Evolutionary conservation across 2,113 vertebrate genomes (phyloP), one percentile per base, ranked within the genome.

Genomic region (Pungitius pungitius): DNA sequence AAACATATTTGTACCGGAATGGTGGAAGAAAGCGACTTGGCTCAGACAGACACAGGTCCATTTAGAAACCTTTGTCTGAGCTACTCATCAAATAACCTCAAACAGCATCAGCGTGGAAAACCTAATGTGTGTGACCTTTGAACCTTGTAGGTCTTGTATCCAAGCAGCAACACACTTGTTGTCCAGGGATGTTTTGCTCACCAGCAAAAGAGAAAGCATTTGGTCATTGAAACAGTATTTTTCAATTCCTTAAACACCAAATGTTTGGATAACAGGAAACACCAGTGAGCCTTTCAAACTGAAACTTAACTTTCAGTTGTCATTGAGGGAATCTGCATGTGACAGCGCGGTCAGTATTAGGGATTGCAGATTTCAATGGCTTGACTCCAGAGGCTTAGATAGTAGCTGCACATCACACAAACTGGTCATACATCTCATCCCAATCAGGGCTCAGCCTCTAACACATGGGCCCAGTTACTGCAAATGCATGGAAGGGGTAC

Each of bases 331-430:
- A 73, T 61, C 47, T 42, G 54, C 37, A 18, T 26, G 30, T 0
- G 24, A 52, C 12, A 4, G 13, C 11, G 15, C 8, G 49, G 43
- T 73, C 39, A 6, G 10, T 35, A 78, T 76, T 22, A 55, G 11
- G 27, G 24, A 13, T 52, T 59, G 40, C 55, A 3, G 43, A 54
- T 77, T 55, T 0, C 7, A 37, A 78, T 80, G 78, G 73, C 75
- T 72, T 17, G 13, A 68, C 75, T 83, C 80, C 82, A 75, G 61
- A 77, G 75, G 65, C 80, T 81, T 74, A 49, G 43, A 7, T 30
- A 69, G 71, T 73, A 87, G 73, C 70, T 54, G 75, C 33, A 54
- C 54, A 22, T 45, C 37, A 65, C 17, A 57, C 54, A 60, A 54
- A 80, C 42, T 72, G 0, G 22, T 62, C 58, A 62, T 30, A 61